phyloP scores from a whole-genome alignment of 2,888 invertebrate genomes.

The Heterodera filipjevi region DNA sequence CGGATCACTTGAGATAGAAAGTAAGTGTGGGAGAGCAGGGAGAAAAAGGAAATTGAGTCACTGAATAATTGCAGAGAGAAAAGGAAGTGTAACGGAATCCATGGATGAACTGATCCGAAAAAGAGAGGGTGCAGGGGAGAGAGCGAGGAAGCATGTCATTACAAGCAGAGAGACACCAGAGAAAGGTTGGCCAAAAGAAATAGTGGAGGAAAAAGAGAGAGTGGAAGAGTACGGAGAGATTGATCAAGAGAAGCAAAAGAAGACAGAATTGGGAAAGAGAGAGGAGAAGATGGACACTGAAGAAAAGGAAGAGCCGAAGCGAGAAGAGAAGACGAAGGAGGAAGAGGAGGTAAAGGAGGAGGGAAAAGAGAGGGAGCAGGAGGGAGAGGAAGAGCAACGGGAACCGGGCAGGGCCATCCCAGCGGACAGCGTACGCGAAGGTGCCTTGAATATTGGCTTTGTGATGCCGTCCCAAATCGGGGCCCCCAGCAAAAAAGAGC shows the following conservation, averaged over 20 bases:
- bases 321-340: background rate
- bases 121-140: background rate
- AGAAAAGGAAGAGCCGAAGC: background rate
- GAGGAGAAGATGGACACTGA: background rate
- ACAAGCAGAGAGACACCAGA: background rate
- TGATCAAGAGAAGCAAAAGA: background rate
- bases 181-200: background rate
- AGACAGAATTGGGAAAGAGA: background rate
- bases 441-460: background rate
- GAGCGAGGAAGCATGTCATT: background rate
- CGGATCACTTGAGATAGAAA: background rate
- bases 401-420: background rate
- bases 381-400: background rate
- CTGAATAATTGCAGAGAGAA: background rate
- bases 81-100: background rate
- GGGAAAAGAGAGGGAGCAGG: background rate
- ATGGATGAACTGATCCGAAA: slow-evolving; percentile 21
- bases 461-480: background rate
- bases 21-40: background rate
- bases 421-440: background rate
- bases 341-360: background rate
- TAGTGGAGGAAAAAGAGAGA: background rate
- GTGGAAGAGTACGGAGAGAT: background rate
- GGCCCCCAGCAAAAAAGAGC: background rate
- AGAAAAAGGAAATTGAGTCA: background rate